Base-by-base conservation (phyloP, 2,113 vertebrate species). In the Eubucco bourcierii region DNA sequence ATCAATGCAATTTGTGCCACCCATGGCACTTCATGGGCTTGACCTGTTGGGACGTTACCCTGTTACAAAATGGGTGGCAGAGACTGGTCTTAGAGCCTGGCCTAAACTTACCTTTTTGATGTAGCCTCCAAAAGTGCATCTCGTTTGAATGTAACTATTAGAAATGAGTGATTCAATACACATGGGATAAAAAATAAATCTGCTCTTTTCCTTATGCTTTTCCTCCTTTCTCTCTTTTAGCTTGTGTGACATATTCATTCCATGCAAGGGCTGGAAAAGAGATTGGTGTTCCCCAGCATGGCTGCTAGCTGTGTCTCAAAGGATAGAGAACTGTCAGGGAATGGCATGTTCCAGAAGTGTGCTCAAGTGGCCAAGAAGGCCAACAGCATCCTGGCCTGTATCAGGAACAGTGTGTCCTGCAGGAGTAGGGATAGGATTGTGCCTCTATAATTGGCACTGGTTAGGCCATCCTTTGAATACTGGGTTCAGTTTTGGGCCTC, bases 1-100 rank as follows among this genome's bases (percentile, higher is more conserved):
- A 24, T 82, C 31, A 46, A 15, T 1, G 0, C 16, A 7, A 1
- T 4, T 59, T 24, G 27, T 50, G 17, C 8, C 44, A 63, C 24
- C 27, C 63, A 2, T 68, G 44, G 8, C 29, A 24, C 34, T 39
- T 55, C 4, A 2, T 16, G 52, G 61, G 20, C 29, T 1, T 1
- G 28, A 21, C 47, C 53, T 28, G 10, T 41, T 2, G 1, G 16
- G 47, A 33, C 0, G 0, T 64, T 66, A 24, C 24, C 6, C 44
- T 77, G 39, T 64, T 67, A 5, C 53, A 65, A 41, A 41, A 12
- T 9, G 14, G 23, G 14, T 61, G 31, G 11, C 52, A 67, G 82
- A 63, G 14, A 12, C 39, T 55, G 24, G 12, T 41, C 19, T 28
- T 24, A 17, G 15, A 15, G 7, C n/a, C n/a, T n/a, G n/a, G n/a